A percentile compares a stretch with the other conserved stretches of the same genome.
phyloP scores from a whole-genome alignment of 1,140 invertebrate species.

The Eumaeus atala region DNA sequence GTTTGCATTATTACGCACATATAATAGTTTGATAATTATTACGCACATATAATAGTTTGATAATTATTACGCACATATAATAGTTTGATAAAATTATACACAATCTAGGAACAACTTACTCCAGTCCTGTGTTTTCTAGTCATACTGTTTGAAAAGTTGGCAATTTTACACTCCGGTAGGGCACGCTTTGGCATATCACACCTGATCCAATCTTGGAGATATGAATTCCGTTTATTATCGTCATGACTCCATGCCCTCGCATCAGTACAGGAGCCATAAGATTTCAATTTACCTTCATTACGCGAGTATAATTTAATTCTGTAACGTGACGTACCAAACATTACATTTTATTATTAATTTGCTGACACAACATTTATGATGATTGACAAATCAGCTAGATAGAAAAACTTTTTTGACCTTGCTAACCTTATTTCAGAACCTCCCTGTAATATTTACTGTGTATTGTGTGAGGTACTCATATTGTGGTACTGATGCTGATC shows the following conservation, averaged over 20 bases:
- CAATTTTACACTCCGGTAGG: slow-evolving; percentile 38
- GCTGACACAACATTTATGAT: no score
- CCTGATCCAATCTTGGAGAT: slow-evolving; percentile 63
- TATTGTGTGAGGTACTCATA: no score
- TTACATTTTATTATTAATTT: slow-evolving; percentile 22
- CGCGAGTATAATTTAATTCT: slow-evolving; percentile 33
- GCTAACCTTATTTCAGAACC: no score
- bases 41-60: no score
- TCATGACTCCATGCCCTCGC: slow-evolving; percentile 66
- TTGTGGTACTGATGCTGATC: no score
- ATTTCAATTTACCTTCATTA: slow-evolving; percentile 62
- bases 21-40: no score
- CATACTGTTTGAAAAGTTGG: slow-evolving; percentile 41
- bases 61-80: no score
- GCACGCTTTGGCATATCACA: slow-evolving; percentile 53
- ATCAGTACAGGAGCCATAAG: slow-evolving; percentile 53
- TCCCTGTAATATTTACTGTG: no score
- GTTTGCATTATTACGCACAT: no score
- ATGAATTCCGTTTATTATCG: slow-evolving; percentile 26
- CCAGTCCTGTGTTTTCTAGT: slow-evolving; percentile 35
- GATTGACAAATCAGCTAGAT: no score
- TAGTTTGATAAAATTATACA: no score
- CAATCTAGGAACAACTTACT: slow-evolving; percentile 40
- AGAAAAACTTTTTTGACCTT: no score
- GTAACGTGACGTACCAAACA: slow-evolving; percentile 21